These are phyloP conservation scores for Cyanoderma ruficeps DNA, from an alignment of 2,113 vertebrate genomes.

Conservation along the genomic window DNA sequence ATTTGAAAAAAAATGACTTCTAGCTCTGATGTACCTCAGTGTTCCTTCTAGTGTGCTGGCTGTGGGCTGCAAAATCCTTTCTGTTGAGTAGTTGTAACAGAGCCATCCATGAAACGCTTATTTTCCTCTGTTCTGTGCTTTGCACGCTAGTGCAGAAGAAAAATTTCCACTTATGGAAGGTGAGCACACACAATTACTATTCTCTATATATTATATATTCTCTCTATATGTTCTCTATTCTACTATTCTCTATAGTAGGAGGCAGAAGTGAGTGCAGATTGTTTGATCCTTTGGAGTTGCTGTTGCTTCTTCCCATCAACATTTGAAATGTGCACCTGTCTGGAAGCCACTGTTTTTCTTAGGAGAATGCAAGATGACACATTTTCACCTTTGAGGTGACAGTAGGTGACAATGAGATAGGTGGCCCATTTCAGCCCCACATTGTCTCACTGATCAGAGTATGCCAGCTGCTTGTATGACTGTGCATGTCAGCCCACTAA, in stretches of 20 bases:
- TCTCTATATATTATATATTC: neutral
- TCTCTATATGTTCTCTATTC: neutral
- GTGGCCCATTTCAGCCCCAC: neutral
- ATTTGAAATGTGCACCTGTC: neutral
- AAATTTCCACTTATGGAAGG: neutral
- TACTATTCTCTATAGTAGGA: neutral
- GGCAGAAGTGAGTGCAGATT: neutral
- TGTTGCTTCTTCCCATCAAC: neutral
- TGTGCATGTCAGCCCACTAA: constrained; percentile 6
- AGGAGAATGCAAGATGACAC: neutral
- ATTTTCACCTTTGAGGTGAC: neutral
- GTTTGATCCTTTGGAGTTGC: neutral
- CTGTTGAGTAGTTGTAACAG: neutral
- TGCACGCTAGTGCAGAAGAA: constrained; percentile 12
- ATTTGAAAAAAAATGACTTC: constrained; percentile 26
- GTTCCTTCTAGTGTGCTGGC: neutral
- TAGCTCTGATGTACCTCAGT: neutral
- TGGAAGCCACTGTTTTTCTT: neutral
- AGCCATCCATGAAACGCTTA: neutral
- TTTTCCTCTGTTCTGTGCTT: neutral
- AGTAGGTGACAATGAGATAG: neutral
- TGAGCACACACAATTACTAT: neutral
- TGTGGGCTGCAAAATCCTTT: constrained; percentile 19
- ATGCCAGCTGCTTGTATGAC: neutral
- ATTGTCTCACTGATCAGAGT: constrained; percentile 3